Evolutionary conservation across 2,888 invertebrate genomes (phyloP).

Genomic region (Opisthograptis luteolata): DNA sequence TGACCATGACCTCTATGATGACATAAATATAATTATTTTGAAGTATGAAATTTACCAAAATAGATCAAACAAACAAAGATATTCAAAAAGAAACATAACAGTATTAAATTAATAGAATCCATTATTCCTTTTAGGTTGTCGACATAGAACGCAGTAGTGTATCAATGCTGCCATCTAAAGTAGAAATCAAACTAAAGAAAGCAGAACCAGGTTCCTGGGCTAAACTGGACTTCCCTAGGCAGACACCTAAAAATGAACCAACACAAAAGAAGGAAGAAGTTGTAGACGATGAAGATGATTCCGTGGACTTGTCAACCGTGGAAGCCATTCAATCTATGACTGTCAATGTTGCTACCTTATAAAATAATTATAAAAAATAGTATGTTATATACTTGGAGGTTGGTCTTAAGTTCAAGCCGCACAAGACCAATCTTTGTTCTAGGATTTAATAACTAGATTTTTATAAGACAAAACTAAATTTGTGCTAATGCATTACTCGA

Average conservation of each 20-base stretch:
- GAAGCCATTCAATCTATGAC: slow-evolving; percentile 73
- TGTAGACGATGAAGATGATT: slow-evolving; percentile 82
- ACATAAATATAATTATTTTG: no score
- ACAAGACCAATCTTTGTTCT: no score
- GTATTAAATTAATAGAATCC: neutral
- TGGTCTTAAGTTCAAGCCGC: no score
- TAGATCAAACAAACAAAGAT: neutral
- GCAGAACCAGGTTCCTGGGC: slow-evolving; percentile 93
- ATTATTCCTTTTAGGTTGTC: slow-evolving; percentile 86
- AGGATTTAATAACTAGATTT: no score
- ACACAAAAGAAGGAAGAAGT: slow-evolving; percentile 39
- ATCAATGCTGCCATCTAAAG: slow-evolving; percentile 93
- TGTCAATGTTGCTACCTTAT: slow-evolving; percentile 66
- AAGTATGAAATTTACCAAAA: no score
- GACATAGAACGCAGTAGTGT: slow-evolving; percentile 88
- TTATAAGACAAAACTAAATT: no score
- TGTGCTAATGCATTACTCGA: no score
- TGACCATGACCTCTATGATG: no score
- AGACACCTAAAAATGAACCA: slow-evolving; percentile 49
- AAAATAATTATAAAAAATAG: no score
- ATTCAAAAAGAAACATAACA: neutral
- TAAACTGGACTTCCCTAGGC: slow-evolving; percentile 87
- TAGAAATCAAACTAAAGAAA: slow-evolving; percentile 96
- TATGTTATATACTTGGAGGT: no score
- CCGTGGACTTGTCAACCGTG: slow-evolving; percentile 90